phyloP scores from a whole-genome alignment of 2,888 invertebrate genomes.

The Thysanoteuthis rhombus region DNA sequence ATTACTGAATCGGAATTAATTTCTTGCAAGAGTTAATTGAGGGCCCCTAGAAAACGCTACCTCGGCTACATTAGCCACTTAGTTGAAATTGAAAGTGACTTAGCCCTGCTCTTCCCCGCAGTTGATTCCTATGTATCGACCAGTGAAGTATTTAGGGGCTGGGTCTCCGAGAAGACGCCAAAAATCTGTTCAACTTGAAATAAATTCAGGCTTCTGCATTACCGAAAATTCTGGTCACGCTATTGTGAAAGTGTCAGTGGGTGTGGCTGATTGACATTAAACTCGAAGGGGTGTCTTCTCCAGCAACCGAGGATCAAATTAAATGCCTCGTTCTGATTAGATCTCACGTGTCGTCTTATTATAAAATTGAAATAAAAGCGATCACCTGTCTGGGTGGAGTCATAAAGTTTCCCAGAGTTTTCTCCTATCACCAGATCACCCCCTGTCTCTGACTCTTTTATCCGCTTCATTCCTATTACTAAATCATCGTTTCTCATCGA shows the following conservation, averaged over 20 bases:
- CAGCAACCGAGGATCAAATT: neutral
- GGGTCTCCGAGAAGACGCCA: neutral
- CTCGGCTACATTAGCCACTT: too few relatives aligned
- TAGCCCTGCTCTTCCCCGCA: neutral
- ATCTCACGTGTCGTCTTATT: conserved; percentile 12
- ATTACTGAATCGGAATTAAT: too few relatives aligned
- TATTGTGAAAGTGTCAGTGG: neutral
- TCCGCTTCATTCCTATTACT: too few relatives aligned
- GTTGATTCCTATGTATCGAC: neutral
- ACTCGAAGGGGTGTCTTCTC: neutral
- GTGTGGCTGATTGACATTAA: conserved; percentile 12
- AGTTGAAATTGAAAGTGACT: neutral
- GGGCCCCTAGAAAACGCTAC: too few relatives aligned
- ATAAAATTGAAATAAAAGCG: neutral
- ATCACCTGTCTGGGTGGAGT: neutral
- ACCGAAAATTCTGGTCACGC: neutral
- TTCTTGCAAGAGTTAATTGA: too few relatives aligned
- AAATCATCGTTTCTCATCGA: too few relatives aligned
- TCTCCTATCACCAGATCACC: neutral
- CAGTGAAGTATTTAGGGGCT: neutral
- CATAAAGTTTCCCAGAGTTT: neutral
- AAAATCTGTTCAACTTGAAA: neutral
- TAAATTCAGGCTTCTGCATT: neutral
- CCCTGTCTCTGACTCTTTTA: neutral
- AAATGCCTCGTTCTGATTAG: neutral